Base-by-base conservation (phyloP, 2,888 invertebrate species). In the Aricia artaxerxes region DNA sequence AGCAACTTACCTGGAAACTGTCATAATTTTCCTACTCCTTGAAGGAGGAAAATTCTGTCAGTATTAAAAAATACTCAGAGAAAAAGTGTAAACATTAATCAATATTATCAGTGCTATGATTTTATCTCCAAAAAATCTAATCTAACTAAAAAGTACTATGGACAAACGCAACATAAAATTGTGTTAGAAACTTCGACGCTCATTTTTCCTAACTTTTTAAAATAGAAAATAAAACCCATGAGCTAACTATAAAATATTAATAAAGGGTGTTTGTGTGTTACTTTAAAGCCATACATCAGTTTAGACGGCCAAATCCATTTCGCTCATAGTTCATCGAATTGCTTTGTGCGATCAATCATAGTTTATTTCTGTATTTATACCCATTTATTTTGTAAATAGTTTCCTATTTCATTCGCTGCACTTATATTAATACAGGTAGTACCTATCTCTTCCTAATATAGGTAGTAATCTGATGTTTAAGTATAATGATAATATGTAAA, bases 201-300 rank as follows among this genome's bases (percentile, higher is more conserved):
- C 61, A 31, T 64, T 24, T 64, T 31, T 31, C 1, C 9, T 31
- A 31, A 2, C 9, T 9, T 64, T 31, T 64, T 5, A 31, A 9
- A 9, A 64, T 31, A 31, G 24, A 64, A 11, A 64, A 31, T 64
- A 1, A 11, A 35, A 69, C 13, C 13, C 11, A 35, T 31, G 11
- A 35, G 31, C 16, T 35, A 13, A 24, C 13, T 1, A 11, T 69
- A 38, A 38, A 69, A 31, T 4, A 61, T 61, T 35, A 69, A 69
- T 31, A 61, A 61, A 69, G 69, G 6, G 13, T 69, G 35, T 13
- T 57, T 69, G 31, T 69, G 35, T 69, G 31, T 35, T 69, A 35
- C 35, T 69, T 69, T 69, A 69, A 69, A 69, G 69, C 35, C 69
- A 69, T 69, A 69, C 69, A 69, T 69, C 69, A 69, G 69, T 69